phyloP scores from a whole-genome alignment of 2,888 invertebrate genomes.

The Cheilosia impressa region DNA sequence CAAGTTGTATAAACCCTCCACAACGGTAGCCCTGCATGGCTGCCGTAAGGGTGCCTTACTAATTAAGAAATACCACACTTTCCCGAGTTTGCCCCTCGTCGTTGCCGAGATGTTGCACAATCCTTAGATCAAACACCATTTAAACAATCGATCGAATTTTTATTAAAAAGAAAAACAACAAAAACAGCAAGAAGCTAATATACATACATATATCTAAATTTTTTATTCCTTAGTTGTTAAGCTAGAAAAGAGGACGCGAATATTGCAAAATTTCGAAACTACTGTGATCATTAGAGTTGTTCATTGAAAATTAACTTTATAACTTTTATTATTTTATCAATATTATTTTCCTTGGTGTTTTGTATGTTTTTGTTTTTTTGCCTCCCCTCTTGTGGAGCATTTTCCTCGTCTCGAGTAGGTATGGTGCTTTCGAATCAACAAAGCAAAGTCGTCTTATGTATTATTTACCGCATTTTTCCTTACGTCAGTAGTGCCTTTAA shows the following conservation, averaged over 20 bases:
- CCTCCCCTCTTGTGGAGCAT: constrained; percentile 40
- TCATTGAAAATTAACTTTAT: constrained; percentile 73
- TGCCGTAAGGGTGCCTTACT: constrained; percentile 69
- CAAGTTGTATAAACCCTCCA: constrained; percentile 54
- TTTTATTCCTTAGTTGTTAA: constrained; percentile 63
- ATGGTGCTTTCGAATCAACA: constrained; percentile 38
- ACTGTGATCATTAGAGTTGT: constrained; percentile 75
- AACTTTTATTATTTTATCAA: constrained; percentile 24
- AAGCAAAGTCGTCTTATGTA: neutral
- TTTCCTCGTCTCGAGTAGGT: constrained; percentile 20
- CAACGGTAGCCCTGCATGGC: constrained; percentile 37
- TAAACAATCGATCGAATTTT: constrained; percentile 60
- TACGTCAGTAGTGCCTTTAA: constrained; percentile 63
- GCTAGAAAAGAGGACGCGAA: constrained; percentile 56
- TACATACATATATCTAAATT: constrained; percentile 47
- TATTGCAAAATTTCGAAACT: constrained; percentile 70
- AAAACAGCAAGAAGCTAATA: constrained; percentile 47
- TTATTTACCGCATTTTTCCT: constrained; percentile 37
- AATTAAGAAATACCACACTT: constrained; percentile 50
- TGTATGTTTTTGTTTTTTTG: constrained; percentile 17
- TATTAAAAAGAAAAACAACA: constrained; percentile 40
- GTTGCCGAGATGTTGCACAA: constrained; percentile 18
- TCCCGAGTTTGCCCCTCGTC: constrained; percentile 30
- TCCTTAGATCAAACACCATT: constrained; percentile 30
- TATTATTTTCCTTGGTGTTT: constrained; percentile 52